phyloP scores from a whole-genome alignment of 2,888 invertebrate genomes.

The Aporophyla nigra region DNA sequence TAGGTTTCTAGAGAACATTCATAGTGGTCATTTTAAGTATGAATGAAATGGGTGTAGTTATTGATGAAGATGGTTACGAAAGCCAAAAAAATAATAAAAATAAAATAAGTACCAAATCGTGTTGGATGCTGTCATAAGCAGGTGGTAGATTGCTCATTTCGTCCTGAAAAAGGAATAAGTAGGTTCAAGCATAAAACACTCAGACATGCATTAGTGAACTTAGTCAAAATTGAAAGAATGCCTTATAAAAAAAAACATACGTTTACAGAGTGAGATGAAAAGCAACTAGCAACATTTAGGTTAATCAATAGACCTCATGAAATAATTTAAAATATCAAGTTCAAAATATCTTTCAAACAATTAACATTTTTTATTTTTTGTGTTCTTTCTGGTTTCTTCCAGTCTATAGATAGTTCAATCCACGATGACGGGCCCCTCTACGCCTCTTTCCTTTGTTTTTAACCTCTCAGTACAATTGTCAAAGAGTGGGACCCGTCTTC shows the following conservation, averaged over 20 bases:
- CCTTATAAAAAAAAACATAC: neutral
- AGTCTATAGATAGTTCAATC: no score
- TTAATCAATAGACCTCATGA: neutral
- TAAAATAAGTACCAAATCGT: constrained; percentile 93
- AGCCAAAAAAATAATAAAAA: constrained; percentile 50
- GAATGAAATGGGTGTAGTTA: constrained; percentile 3
- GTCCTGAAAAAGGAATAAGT: constrained; percentile 88
- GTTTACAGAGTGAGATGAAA: constrained; percentile 3
- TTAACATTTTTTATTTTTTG: no score
- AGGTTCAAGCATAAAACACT: constrained; percentile 57
- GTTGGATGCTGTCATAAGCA: constrained; percentile 93
- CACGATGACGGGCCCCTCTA: no score
- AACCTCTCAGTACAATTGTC: no score
- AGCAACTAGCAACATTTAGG: constrained; percentile 45
- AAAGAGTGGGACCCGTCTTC: no score
- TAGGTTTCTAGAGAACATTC: neutral
- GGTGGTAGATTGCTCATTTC: constrained; percentile 92
- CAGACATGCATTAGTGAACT: constrained; percentile 47
- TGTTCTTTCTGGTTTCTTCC: no score
- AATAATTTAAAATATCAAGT: neutral
- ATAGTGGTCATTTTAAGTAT: neutral
- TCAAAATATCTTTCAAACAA: neutral
- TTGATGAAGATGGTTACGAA: neutral
- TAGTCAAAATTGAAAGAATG: constrained; percentile 14
- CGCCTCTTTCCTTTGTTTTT: no score